Evolutionary conservation across 2,888 invertebrate genomes (phyloP), one percentile per base, ranked within the genome.

Genomic region (Ypsolopha sequella): DNA sequence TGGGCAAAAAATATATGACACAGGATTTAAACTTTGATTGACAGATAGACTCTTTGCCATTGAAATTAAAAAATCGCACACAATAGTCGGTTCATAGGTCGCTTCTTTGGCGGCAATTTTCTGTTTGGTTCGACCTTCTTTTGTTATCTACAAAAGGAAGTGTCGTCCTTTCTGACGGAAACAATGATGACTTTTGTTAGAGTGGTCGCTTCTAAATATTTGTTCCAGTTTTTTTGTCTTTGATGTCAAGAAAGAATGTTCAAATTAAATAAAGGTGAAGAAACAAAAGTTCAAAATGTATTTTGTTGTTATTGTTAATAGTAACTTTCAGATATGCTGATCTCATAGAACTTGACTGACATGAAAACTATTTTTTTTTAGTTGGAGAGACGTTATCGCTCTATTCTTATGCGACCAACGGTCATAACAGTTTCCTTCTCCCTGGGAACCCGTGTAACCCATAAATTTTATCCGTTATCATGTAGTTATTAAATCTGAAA

Each of bases 391-490:
- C 44, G 44, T 44, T 44, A 24, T 13, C n/a, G 24, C 24, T 24
- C 24, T 24, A 24, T 24, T 24, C 24, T 24, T 24, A 9, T 39
- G 39, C 36, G 56, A 54, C 56, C 60, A 64, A 62, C 64, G 66
- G 71, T 55, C 53, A 24, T 24, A 24, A 24, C 24, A 47, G 46
- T 64, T 73, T 68, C 68, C 62, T 61, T 57, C 56, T 58, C 71
- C 48, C 36, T 35, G 49, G 44, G 47, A 46, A 49, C 6, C 6
- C 10, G 13, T 70, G 70, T 55, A 56, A 58, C 64, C 65, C 69
- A 82, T 81, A 84, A 85, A 85, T 84, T 73, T 73, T 67, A 73
- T 70, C 66, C 70, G 71, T 78, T 80, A 78, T 74, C 68, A 73
- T 67, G 61, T 61, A 70, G 64, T 70, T 74, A 80, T 77, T 77